phyloP scores from a whole-genome alignment of 2,113 vertebrate species.

The Rhynchomys soricoides region DNA sequence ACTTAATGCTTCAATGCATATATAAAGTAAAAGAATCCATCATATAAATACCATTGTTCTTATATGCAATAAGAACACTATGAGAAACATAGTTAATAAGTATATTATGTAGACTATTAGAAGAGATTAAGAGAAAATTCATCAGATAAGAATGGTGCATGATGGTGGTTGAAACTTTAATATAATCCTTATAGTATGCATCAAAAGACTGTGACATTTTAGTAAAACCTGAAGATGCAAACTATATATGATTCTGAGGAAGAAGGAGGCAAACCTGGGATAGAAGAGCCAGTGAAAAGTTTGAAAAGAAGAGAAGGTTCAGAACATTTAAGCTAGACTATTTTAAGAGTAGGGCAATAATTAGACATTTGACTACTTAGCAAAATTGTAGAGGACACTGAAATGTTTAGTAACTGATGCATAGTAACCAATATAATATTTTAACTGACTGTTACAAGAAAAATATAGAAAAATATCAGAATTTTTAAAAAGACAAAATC shows the following conservation, averaged over 20 bases:
- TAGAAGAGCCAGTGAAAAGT: background rate
- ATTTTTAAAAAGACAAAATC: background rate
- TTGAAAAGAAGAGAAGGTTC: background rate
- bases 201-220: background rate
- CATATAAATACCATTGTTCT: background rate
- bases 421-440: background rate
- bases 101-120: background rate
- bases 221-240: background rate
- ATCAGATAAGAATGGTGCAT: background rate
- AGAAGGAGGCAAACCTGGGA: background rate
- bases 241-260: background rate
- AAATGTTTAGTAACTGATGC: background rate
- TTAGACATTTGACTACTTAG: rapidly evolving
- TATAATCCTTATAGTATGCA: background rate
- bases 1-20: background rate
- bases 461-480: background rate
- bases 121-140: background rate
- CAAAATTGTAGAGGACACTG: background rate
- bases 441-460: background rate
- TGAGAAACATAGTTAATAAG: background rate
- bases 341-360: too few species aligned
- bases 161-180: background rate
- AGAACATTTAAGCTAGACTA: too few species aligned
- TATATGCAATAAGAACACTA: background rate
- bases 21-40: background rate